Conservation (phyloP, 2,797 vertebrate species). For the Triplophysa bombifrons region DNA sequence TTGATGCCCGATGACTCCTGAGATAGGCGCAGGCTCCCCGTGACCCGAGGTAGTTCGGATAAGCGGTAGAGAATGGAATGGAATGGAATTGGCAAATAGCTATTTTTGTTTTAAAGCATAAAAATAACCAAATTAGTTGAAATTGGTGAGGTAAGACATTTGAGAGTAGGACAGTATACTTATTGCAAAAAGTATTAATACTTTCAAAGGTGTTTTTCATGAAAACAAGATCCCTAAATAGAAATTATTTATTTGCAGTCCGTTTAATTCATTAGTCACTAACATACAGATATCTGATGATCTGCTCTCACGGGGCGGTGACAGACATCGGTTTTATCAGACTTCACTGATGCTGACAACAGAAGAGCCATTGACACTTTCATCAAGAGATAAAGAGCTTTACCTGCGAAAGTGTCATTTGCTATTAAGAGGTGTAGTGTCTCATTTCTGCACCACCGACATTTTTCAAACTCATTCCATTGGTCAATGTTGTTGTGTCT, state of each 20-base stretch:
- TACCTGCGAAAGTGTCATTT: neutral
- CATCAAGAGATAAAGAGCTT: slow-evolving; percentile 21
- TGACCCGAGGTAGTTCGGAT: too few species aligned
- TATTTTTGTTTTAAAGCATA: neutral
- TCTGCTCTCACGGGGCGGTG: neutral
- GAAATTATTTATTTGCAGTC: too few species aligned
- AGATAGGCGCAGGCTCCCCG: too few species aligned
- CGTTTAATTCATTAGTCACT: too few species aligned
- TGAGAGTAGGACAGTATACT: neutral
- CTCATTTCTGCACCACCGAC: neutral
- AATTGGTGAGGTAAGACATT: neutral
- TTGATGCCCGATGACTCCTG: too few species aligned
- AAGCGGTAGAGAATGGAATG: too few species aligned
- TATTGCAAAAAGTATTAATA: too few species aligned
- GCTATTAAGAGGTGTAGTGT: neutral
- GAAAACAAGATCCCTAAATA: too few species aligned
- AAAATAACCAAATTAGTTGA: neutral
- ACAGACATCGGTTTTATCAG: slow-evolving; percentile 23
- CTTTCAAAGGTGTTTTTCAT: too few species aligned
- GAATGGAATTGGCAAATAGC: neutral
- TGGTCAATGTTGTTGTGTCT: neutral
- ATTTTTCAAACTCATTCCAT: neutral
- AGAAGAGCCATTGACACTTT: slow-evolving; percentile 35
- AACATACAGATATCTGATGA: neutral
- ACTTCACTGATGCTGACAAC: slow-evolving; percentile 30